Conservation (phyloP, 2,113 vertebrate genomes). For the Hylia prasina region DNA sequence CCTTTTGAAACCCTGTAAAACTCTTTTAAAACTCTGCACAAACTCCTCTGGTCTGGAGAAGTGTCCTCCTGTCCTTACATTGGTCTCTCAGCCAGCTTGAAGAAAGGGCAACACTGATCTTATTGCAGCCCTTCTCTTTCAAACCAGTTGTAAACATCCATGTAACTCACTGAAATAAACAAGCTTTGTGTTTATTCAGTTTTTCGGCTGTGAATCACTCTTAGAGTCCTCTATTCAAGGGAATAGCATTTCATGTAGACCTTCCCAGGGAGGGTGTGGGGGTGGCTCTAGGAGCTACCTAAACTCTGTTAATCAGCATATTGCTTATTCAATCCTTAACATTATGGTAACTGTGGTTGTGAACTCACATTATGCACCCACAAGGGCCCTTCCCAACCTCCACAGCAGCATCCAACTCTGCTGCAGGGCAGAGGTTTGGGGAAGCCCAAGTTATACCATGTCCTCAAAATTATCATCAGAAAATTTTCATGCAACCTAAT, state of each 20-base stretch:
- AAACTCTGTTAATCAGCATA: background rate
- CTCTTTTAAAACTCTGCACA: background rate
- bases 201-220: background rate
- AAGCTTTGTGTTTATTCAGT: background rate
- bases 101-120: background rate
- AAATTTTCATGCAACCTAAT: background rate
- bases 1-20: background rate
- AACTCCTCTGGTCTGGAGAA: background rate
- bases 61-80: background rate
- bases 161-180: background rate
- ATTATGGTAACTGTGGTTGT: background rate
- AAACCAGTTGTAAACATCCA: background rate
- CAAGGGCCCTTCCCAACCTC: background rate
- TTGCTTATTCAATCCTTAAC: background rate
- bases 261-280: background rate
- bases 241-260: background rate
- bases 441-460: rapidly evolving
- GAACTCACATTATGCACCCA: background rate
- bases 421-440: background rate
- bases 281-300: background rate
- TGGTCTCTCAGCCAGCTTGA: background rate
- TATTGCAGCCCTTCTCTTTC: background rate
- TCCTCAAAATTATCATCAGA: background rate
- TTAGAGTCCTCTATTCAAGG: background rate
- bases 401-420: background rate